Evolutionary conservation across 2,888 invertebrate genomes (phyloP), one percentile per base, ranked within the genome.

Genomic region (Timema cristinae): DNA sequence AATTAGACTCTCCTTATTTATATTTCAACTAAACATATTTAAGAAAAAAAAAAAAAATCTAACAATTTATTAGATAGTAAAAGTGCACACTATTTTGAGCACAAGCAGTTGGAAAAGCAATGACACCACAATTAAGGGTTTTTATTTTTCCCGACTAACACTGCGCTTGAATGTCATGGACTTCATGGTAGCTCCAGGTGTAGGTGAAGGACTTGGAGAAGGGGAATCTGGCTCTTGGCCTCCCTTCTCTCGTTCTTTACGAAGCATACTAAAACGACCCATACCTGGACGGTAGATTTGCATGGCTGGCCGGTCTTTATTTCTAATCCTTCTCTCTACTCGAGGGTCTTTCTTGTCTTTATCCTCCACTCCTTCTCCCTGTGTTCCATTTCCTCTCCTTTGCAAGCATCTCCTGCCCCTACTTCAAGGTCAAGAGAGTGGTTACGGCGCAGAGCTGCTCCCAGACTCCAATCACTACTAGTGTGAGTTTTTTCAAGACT

Each of bases 211-310:
- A 66, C 77, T 77, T 59, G 76, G 74, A 47, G 77, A 76, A 11
- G 77, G 77, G 13, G 77, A 78, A 10, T 77, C 77, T 8, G 76
- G 75, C 70, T 78, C 78, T n/a, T 66, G n/a, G 0, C 67, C 50
- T 67, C 84, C 85, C 77, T 86, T 86, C 69, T 78, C 79, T 67
- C 80, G 80, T 15, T 85, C 85, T 67, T 86, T 79, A 68, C 86
- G 85, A 77, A 90, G 89, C 80, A 89, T 90, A 78, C 90, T 89
- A 80, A 91, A 90, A 78, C 88, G 89, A n/a, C 91, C 88, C 91
- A 92, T 94, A 47, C 94, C 94, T 0, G 96, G 96, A 77, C 95
- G 90, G 82, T 96, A 96, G 77, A 96, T 92, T 74, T 92, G 92
- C 80, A 95, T 89, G 63, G 94, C 91, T 48, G 96, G 96, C 61